These are phyloP conservation scores for Enoplolaimus lenunculus DNA, from an alignment of 2,888 invertebrate genomes.

Conservation along the genomic window DNA sequence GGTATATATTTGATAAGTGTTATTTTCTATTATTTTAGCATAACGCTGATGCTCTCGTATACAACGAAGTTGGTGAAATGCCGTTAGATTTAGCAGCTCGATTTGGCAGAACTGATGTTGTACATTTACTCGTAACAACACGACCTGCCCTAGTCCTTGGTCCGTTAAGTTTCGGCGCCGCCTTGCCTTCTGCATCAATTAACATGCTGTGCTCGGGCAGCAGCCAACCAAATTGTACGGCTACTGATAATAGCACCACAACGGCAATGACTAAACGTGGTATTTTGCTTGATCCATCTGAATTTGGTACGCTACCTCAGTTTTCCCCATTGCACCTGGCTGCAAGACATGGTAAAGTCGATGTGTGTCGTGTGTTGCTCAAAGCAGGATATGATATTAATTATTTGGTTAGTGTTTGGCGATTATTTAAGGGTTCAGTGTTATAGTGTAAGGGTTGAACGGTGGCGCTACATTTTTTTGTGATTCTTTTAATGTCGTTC, in stretches of 20 bases:
- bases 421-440: too few species aligned
- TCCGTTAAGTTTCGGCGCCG: neutral
- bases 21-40: conserved; percentile 48
- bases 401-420: conserved; percentile 38
- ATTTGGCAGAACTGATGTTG: neutral
- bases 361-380: conserved; percentile 54
- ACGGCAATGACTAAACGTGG: neutral
- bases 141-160: conserved; percentile 31
- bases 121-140: conserved; percentile 24
- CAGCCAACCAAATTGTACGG: neutral
- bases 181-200: neutral
- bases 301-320: neutral
- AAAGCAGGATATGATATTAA: conserved; percentile 55
- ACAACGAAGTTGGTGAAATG: conserved; percentile 64
- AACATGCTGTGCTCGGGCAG: neutral
- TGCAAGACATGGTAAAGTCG: conserved; percentile 56
- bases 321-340: conserved; percentile 59
- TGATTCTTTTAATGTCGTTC: too few species aligned
- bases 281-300: neutral
- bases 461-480: too few species aligned
- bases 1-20: too few species aligned
- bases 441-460: too few species aligned
- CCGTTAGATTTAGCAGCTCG: neutral
- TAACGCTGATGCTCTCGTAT: conserved; percentile 71
- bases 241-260: neutral